Percentiles rank a stretch among this genome's conserved stretches.
These are phyloP conservation scores for Melinaea menophilus DNA, from an alignment of 2,888 invertebrate species.

Conservation along the genomic window DNA sequence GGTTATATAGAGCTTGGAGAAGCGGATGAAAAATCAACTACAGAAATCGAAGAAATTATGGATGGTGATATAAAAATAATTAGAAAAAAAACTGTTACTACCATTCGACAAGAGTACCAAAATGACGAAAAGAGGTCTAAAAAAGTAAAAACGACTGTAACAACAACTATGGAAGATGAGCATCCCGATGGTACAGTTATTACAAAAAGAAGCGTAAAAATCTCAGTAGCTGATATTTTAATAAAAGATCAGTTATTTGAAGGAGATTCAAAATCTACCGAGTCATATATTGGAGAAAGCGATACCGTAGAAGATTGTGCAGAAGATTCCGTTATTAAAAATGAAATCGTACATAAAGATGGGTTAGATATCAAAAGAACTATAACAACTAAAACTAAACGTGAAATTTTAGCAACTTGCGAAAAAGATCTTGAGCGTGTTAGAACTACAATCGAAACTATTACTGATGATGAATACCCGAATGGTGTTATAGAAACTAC, in stretches of 20 bases:
- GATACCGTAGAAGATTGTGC: slow-evolving; percentile 64
- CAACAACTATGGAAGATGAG: slow-evolving; percentile 55
- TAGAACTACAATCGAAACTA: slow-evolving; percentile 77
- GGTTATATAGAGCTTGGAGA: slow-evolving; percentile 50
- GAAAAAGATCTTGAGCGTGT: slow-evolving; percentile 76
- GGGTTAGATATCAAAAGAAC: slow-evolving; percentile 57
- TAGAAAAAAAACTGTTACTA: slow-evolving; percentile 60
- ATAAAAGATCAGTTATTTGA: slow-evolving; percentile 40
- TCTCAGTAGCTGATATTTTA: slow-evolving; percentile 61
- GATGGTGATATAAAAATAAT: slow-evolving; percentile 54
- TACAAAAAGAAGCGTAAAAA: slow-evolving; percentile 65
- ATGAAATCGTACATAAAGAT: slow-evolving; percentile 59
- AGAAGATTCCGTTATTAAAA: slow-evolving; percentile 63
- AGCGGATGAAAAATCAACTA: slow-evolving; percentile 49
- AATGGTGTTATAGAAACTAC: slow-evolving; percentile 78
- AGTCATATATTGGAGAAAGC: slow-evolving; percentile 50
- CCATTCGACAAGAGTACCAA: slow-evolving; percentile 58
- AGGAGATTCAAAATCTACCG: slow-evolving; percentile 40
- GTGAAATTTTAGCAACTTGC: slow-evolving; percentile 69
- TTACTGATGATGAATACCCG: slow-evolving; percentile 67
- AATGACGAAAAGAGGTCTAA: slow-evolving; percentile 44
- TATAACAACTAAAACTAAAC: slow-evolving; percentile 68
- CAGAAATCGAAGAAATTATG: slow-evolving; percentile 43
- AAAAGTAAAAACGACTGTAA: slow-evolving; percentile 61
- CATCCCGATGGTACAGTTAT: slow-evolving; percentile 64